A percentile compares a stretch with the other conserved stretches of the same genome.
Conservation (phyloP, 2,113 vertebrate genomes). For the Anas platyrhynchos region DNA sequence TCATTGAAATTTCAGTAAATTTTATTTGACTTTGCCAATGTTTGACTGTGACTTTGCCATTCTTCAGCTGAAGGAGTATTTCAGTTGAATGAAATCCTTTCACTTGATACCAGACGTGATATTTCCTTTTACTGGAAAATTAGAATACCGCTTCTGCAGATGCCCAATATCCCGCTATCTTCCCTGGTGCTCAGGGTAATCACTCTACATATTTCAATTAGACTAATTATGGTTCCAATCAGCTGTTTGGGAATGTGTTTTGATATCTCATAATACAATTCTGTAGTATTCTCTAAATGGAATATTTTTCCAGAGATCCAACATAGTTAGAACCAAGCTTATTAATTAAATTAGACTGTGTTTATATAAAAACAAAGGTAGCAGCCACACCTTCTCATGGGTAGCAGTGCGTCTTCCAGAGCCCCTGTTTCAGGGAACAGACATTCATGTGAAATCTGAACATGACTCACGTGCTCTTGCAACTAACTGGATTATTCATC, state of each 20-base stretch:
- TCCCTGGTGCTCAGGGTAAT: neutral
- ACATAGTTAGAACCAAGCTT: neutral
- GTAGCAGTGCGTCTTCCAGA: neutral
- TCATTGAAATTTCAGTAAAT: neutral
- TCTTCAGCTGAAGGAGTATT: neutral
- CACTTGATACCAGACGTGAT: neutral
- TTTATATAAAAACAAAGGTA: neutral
- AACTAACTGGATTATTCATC: constrained; percentile 54
- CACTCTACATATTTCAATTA: neutral
- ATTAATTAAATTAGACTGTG: neutral
- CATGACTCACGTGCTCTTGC: constrained; percentile 53
- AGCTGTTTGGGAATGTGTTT: neutral
- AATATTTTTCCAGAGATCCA: neutral
- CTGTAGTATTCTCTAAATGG: neutral
- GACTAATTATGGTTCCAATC: neutral
- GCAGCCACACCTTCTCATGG: neutral
- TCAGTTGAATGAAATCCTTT: neutral
- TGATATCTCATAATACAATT: neutral
- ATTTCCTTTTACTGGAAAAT: neutral
- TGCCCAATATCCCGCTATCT: neutral
- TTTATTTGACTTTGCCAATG: neutral
- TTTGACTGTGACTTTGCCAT: neutral
- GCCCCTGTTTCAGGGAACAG: neutral
- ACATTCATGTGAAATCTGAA: neutral
- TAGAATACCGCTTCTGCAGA: neutral